Evolutionary conservation across 2,113 vertebrate species (phyloP), one percentile per base, ranked within the genome.

Genomic region (Ivindomyrus marchei): DNA sequence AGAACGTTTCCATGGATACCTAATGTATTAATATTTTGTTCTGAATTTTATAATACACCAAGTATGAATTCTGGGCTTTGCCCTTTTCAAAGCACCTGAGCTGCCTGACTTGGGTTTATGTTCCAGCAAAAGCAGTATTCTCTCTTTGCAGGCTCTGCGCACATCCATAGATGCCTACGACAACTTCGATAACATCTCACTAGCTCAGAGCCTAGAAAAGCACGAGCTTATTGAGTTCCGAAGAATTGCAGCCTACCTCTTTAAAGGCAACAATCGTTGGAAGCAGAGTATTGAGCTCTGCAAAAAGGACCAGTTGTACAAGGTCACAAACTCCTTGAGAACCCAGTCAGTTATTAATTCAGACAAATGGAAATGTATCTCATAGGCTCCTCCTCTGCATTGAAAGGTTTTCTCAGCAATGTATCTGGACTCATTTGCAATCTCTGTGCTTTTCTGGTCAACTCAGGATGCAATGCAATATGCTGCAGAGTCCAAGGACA

Each of bases 231-330:
- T 99, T 88, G 98, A 99, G 94, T 99, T 99, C 92, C 95, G 98
- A 90, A 98, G 98, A 94, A 99, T 99, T 89, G 98, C 98, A 9
- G 98, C 98, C 0, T 99, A 99, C 93, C 97, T 99, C 87, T 99
- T 99, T 95, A 99, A 99, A 94, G 98, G 98, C 94, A 99, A 99
- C 95, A 99, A 99, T 94, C 98, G 98, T 93, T 99, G 98, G 98
- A 99, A 99, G 90, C 98, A 99, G 94, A 99, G 98, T 0, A 98
- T 99, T 3, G 98, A 99, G 85, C 97, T 99, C 74, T 99, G 98
- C 93, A 99, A 99, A 95, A 99, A 99, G 93, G 98, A 99, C 94
- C 97, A 98, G 77, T 97, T 99, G 46, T 99, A 99, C 93, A 99
- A 99, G 98, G 98, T 99, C n/a, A 70, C 62, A 70, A 70, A 70